Base-by-base conservation (phyloP, 2,888 invertebrate species). In the Oscheius onirici region DNA sequence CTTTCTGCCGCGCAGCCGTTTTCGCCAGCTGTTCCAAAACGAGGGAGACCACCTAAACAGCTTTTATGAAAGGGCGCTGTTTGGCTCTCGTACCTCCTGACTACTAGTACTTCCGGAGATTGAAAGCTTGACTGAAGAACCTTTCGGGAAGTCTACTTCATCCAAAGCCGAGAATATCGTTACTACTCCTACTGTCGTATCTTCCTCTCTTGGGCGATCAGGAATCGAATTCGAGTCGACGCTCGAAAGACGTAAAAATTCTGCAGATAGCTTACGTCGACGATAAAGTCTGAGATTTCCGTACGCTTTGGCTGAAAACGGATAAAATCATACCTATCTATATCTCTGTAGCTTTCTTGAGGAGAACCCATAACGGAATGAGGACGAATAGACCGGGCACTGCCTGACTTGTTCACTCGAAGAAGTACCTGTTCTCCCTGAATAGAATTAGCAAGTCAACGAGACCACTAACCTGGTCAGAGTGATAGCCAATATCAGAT, bases 11-110 rank as follows among this genome's bases (percentile, higher is more conserved):
- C 13, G 68, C 67, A 17, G 67, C 54, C 6, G 95, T 94, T 92
- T 94, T 94, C 88, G 96, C 96, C 52, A 97, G 91, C 88, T 97
- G 96, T 88, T 95, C 94, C 67, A 97, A 94, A 24, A 97, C 95
- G 75, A 97, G 91, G 89, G 95, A 94, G 75, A 97, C 94, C 67
- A 97, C 76, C 77, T 79, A 55, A 24, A 71, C 22, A 44, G 24
- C 26, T 26, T n/a, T 10, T 15, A 22, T 26, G 8, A 55, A 24
- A 55, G 24, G 17, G 10, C 46, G n/a, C 46, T 15, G 3, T 46
- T 46, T n/a, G 15, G 8, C n/a, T 40, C 28, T 24, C 44, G 11
- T 43, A 77, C 95, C 89, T 97, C 97, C 17, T 95, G 91, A 0
- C 96, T 94, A 0, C 95, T 94, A 0, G 97, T 97, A 81, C 93